Conservation (phyloP, 2,113 vertebrate genomes). For the Illadopsis cleaveri region DNA sequence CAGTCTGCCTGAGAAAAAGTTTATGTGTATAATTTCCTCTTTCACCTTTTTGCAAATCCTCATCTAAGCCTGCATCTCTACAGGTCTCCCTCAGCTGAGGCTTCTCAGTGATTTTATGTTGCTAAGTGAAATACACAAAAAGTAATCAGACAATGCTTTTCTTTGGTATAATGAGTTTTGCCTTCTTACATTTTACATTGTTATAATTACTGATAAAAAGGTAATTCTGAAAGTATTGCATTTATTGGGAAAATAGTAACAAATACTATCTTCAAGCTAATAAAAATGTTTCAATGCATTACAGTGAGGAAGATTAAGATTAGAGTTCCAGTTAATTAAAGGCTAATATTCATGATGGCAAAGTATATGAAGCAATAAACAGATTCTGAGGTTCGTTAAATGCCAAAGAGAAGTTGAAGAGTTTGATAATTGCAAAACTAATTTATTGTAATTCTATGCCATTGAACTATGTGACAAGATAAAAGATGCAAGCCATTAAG, state of each 20-base stretch:
- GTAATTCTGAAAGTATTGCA: neutral
- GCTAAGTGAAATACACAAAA: neutral
- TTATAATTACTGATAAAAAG: neutral
- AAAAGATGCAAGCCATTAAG: neutral
- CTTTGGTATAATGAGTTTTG: neutral
- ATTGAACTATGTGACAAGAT: neutral
- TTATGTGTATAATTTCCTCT: neutral
- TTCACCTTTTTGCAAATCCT: neutral
- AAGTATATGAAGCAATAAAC: slow-evolving; percentile 40
- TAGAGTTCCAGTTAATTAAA: slow-evolving; percentile 22
- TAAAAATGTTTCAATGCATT: neutral
- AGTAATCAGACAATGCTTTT: neutral
- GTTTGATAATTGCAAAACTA: slow-evolving; percentile 2
- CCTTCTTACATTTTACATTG: neutral
- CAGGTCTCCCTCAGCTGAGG: neutral
- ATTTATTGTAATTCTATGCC: neutral
- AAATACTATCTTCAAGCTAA: slow-evolving; percentile 6
- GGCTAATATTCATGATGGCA: neutral
- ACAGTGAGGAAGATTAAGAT: slow-evolving; percentile 19
- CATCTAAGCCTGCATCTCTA: neutral
- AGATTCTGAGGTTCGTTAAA: neutral
- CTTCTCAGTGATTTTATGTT: neutral
- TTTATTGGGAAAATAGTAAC: neutral
- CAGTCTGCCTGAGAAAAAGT: neutral
- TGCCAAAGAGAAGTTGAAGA: neutral